Conservation (phyloP, 92 coral and sea anemone genomes). For the Bergia puertoricense region DNA sequence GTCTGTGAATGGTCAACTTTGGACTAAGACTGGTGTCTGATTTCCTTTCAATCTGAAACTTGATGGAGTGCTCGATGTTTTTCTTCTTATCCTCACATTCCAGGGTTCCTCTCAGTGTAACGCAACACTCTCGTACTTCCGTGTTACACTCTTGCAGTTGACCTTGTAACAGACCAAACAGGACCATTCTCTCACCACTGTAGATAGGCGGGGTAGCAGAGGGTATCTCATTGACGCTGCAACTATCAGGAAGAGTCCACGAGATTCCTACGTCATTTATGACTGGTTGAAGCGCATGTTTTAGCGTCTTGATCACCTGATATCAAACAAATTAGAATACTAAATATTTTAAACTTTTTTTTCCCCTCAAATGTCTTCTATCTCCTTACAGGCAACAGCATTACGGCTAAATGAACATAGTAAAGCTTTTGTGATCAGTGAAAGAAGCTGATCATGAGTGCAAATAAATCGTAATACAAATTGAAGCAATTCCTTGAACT, state of each 20-base stretch:
- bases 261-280: slow-evolving; percentile 62
- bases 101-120: slow-evolving; percentile 29
- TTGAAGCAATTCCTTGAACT: too few relatives aligned
- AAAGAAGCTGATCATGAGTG: too few relatives aligned
- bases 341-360: too few relatives aligned
- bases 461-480: too few relatives aligned
- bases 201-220: slow-evolving; percentile 54
- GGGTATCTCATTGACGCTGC: slow-evolving; percentile 60
- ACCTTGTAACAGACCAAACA: slow-evolving; percentile 47
- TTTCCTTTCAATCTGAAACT: slow-evolving; percentile 22
- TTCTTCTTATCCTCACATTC: slow-evolving; percentile 16
- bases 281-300: slow-evolving; percentile 81
- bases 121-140: slow-evolving; percentile 2
- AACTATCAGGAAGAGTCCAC: slow-evolving; percentile 68
- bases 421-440: too few relatives aligned
- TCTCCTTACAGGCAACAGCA: not conserved
- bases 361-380: too few relatives aligned
- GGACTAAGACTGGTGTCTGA: not conserved
- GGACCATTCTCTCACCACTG: slow-evolving; percentile 64
- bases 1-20: slow-evolving; percentile 53
- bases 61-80: slow-evolving; percentile 44
- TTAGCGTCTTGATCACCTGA: slow-evolving; percentile 81
- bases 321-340: not conserved
- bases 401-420: too few relatives aligned
- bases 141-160: not conserved